Percentiles rank a stretch among this genome's conserved stretches.
Conservation (phyloP, 2,113 vertebrate species). For the Brachypodius melanocephalos region DNA sequence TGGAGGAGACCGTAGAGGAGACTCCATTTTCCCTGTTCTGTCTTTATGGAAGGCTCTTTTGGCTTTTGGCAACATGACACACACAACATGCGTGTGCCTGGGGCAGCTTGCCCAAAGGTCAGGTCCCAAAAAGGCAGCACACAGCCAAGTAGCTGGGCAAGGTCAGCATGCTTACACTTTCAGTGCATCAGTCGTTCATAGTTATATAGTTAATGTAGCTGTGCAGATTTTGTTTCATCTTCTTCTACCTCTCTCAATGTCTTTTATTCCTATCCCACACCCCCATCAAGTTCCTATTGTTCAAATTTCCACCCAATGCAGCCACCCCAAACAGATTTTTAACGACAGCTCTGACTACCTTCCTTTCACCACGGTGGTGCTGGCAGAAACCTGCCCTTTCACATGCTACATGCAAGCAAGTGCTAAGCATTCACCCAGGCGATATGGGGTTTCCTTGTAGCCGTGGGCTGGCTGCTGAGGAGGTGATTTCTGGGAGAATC, state of each 20-base stretch:
- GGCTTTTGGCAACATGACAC: neutral
- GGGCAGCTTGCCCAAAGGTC: neutral
- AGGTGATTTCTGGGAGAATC: fast-evolving
- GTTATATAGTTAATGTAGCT: neutral
- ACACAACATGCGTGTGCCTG: fast-evolving
- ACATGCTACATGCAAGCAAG: neutral
- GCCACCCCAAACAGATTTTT: neutral
- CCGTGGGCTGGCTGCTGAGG: neutral
- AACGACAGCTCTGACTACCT: neutral
- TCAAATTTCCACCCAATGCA: neutral
- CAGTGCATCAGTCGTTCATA: neutral
- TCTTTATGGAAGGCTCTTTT: neutral
- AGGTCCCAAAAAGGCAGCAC: neutral
- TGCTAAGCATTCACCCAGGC: neutral
- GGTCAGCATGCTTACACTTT: neutral
- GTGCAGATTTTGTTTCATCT: neutral
- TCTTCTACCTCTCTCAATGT: neutral
- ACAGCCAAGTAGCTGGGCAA: neutral
- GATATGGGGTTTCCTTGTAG: neutral
- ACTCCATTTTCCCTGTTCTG: neutral
- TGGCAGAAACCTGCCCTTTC: neutral
- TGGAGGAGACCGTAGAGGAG: neutral
- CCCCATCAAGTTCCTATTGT: neutral
- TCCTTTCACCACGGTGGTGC: neutral
- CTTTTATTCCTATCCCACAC: neutral